Conservation (phyloP, 2,113 vertebrate species). For the human region DNA sequence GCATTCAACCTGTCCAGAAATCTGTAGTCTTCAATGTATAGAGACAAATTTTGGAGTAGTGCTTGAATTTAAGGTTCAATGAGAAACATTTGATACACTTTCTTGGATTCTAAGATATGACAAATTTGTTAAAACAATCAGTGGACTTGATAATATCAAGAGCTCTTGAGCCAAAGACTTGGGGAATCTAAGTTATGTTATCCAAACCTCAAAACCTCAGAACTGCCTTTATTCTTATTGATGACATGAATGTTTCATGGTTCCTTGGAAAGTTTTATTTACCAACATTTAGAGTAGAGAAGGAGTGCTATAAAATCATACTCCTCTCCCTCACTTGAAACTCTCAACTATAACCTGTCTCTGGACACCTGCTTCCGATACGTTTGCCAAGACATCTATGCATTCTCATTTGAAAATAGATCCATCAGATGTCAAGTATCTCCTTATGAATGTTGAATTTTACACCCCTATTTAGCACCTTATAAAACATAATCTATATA, state of each 20-base stretch:
- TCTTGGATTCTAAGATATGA: not conserved
- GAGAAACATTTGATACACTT: not conserved
- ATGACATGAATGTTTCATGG: not conserved
- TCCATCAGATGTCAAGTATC: not conserved
- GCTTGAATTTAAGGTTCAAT: not conserved
- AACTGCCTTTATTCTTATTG: not conserved
- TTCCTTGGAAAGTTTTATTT: not conserved
- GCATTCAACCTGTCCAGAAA: not conserved
- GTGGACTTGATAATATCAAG: not conserved
- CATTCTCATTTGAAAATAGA: constrained; percentile 9
- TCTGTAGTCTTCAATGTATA: not conserved
- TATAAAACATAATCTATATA: not conserved
- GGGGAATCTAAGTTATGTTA: not conserved
- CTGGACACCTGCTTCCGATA: not conserved
- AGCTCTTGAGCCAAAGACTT: not conserved
- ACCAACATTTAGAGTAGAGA: not conserved
- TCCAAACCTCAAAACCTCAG: not conserved
- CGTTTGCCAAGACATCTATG: not conserved
- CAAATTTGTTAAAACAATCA: not conserved
- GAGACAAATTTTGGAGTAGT: not conserved
- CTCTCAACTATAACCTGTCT: not conserved
- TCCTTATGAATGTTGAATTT: not conserved
- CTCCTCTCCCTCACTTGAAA: not conserved
- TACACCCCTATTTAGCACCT: not conserved
- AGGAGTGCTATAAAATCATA: not conserved